Evolutionary conservation across 2,113 vertebrate species (phyloP).

Genomic region (Uria aalge): DNA sequence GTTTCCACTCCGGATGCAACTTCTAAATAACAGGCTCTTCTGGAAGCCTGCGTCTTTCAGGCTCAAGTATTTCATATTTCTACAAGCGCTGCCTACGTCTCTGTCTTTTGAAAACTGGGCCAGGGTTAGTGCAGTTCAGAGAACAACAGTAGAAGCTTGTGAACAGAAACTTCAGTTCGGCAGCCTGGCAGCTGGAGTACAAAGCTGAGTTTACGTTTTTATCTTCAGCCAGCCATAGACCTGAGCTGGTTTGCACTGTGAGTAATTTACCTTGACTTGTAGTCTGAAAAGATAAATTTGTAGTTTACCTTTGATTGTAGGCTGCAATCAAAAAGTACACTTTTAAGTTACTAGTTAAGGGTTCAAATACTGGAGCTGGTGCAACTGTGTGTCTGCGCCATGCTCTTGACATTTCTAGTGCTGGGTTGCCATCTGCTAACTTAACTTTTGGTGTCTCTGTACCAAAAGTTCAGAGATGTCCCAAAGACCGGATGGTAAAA

Average conservation of each 20-base stretch:
- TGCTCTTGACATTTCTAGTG: neutral
- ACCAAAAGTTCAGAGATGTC: neutral
- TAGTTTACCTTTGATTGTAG: neutral
- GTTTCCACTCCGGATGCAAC: neutral
- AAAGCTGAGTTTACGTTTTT: neutral
- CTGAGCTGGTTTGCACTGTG: neutral
- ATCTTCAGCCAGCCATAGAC: neutral
- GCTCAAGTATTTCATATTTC: neutral
- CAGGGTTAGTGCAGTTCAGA: neutral
- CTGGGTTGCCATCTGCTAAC: neutral
- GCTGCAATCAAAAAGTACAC: neutral
- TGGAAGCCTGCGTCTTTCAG: neutral
- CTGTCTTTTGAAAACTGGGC: neutral
- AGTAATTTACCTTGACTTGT: neutral
- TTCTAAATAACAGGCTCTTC: neutral
- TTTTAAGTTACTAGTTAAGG: neutral
- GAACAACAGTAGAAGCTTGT: neutral
- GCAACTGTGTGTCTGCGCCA: neutral
- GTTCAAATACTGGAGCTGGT: neutral
- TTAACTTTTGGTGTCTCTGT: neutral
- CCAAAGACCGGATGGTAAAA: neutral
- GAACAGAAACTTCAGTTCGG: neutral
- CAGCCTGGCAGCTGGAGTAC: neutral
- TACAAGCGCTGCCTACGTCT: neutral
- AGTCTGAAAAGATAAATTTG: neutral